Evolutionary conservation across 2,113 vertebrate genomes (phyloP).

Genomic region (Macquaria australasica): DNA sequence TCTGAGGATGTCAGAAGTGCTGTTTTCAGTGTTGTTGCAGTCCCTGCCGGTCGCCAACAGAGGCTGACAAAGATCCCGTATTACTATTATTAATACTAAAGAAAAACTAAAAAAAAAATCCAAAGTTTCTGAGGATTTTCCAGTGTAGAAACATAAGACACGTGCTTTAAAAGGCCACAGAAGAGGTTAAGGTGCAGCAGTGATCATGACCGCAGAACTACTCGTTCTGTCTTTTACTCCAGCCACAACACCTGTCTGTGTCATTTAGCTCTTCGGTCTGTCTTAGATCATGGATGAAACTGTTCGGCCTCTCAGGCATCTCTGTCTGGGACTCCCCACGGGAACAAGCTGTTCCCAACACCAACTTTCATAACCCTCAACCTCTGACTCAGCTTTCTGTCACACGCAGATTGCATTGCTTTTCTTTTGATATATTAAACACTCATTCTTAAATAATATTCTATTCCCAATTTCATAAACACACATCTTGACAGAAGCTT

Average conservation of each 20-base stretch:
- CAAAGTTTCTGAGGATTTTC: background rate
- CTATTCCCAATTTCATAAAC: background rate
- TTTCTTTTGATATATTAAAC: background rate
- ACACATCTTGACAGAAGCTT: background rate
- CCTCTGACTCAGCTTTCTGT: constrained; percentile 41
- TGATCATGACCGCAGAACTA: background rate
- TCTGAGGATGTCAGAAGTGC: background rate
- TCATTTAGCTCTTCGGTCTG: constrained; percentile 45
- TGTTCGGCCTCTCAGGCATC: constrained; percentile 47
- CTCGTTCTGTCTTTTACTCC: constrained; percentile 23
- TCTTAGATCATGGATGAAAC: constrained; percentile 54
- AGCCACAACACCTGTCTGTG: constrained; percentile 64
- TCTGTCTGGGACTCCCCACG: constrained; percentile 17
- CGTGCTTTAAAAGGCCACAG: background rate
- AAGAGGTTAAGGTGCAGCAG: background rate
- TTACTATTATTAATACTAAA: background rate
- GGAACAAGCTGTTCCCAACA: constrained; percentile 47
- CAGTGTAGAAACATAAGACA: background rate
- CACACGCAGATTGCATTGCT: background rate
- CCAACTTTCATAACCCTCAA: constrained; percentile 14
- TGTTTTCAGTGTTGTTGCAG: constrained; percentile 25
- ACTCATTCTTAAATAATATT: background rate
- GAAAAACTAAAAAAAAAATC: background rate
- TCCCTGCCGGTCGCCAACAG: constrained; percentile 56
- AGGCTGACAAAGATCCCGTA: constrained; percentile 60